A percentile compares a stretch with the other conserved stretches of the same genome.
phyloP scores from a whole-genome alignment of 2,113 vertebrate genomes.

The Acrocephalus kingi region DNA sequence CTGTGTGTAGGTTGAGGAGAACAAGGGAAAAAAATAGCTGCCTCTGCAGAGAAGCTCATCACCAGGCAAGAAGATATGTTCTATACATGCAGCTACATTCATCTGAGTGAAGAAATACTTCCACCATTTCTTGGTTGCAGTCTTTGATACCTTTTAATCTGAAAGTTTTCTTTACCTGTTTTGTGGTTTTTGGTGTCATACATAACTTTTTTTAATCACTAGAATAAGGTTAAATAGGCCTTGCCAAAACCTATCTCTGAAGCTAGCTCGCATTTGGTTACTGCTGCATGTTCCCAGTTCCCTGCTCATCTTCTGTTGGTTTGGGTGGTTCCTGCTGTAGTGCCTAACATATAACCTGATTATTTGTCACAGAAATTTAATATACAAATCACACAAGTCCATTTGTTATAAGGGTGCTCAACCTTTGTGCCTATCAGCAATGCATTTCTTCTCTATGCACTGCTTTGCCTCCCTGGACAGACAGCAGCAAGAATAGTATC shows the following conservation, averaged over 20 bases:
- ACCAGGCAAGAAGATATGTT: neutral
- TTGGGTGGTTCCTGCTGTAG: neutral
- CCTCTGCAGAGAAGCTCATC: neutral
- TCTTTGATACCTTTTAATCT: neutral
- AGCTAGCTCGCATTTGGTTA: neutral
- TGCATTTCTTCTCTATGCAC: neutral
- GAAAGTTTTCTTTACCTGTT: neutral
- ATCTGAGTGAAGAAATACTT: neutral
- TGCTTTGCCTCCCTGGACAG: neutral
- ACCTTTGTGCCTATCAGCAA: neutral
- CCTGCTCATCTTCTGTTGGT: neutral
- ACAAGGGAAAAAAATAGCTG: neutral
- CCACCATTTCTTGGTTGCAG: neutral
- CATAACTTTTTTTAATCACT: neutral
- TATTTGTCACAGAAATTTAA: neutral
- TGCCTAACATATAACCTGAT: neutral
- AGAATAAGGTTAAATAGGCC: neutral
- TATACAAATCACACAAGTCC: neutral
- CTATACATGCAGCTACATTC: neutral
- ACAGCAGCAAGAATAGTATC: neutral
- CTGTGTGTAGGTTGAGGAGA: neutral
- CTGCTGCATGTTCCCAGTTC: neutral
- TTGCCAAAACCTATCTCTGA: neutral
- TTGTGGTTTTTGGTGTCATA: rapidly evolving
- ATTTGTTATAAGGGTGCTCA: neutral